Evolutionary conservation across 2,888 invertebrate genomes (phyloP), one percentile per base, ranked within the genome.

Genomic region (Hydrotaea cyrtoneurina): DNA sequence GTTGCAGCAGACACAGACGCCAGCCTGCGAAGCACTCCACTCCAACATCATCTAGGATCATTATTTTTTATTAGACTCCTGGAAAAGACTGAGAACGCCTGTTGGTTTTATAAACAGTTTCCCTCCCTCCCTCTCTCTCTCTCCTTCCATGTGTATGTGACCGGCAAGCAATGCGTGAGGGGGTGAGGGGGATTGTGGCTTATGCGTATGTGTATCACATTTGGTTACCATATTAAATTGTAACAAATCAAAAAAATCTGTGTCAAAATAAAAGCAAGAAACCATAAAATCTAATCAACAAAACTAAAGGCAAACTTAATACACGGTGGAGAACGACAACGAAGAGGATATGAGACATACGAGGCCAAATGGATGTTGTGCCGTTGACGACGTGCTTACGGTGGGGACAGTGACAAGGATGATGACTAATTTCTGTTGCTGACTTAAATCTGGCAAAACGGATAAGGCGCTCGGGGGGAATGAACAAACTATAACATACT

Each of bases 181-280:
- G n/a, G n/a, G n/a, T 15, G 50, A n/a, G 50, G 50, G n/a, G 50
- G n/a, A n/a, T 50, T 50, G 50, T 4, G 50, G 50, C 2, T 4
- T 50, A 50, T 15, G 50, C n/a, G 15, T n/a, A 50, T n/a, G 50
- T 4, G 50, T 50, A 50, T 50, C 1, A 8, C 1, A 4, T 8
- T 39, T 19, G 50, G 55, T 3, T 43, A 59, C 50, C 17, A 59
- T 59, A 80, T 80, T 75, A 80, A 75, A 69, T 75, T 59, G 69
- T 71, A 80, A 69, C 75, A 80, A 80, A 80, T 80, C 80, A 80
- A 80, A 62, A 75, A 75, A 75, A 75, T 62, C 59, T 71, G 75
- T 75, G 75, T 59, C 75, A 71, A 80, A 80, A 59, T 46, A 72
- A 71, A 19, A 21, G 15, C 26, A 43, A 43, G 36, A 72, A 62